phyloP scores from a whole-genome alignment of 2,888 invertebrate genomes.

The Agrotis exclamationis region DNA sequence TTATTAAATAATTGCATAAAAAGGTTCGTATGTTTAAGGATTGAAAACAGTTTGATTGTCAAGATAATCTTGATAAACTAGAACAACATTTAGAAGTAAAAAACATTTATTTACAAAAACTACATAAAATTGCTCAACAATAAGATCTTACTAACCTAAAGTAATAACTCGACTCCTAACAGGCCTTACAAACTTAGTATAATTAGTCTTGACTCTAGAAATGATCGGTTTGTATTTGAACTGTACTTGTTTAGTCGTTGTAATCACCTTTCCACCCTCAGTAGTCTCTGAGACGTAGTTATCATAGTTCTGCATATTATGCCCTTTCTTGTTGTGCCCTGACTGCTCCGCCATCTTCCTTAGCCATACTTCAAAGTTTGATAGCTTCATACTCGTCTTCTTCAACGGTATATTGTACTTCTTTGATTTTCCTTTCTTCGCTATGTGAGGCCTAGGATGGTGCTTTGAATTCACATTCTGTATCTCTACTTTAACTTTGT shows the following conservation, averaged over 20 bases:
- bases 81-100: not conserved
- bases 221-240: conserved; percentile 83
- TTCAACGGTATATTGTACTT: conserved; percentile 85
- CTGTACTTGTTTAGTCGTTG: conserved; percentile 71
- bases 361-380: conserved; percentile 81
- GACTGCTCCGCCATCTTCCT: conserved; percentile 78
- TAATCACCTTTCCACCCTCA: conserved; percentile 58
- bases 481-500: conserved; percentile 80
- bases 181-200: conserved; percentile 78
- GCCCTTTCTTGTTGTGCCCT: conserved; percentile 54
- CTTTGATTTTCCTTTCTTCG: conserved; percentile 75
- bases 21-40: too few relatives aligned
- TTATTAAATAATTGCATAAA: too few relatives aligned
- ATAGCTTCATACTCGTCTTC: conserved; percentile 84
- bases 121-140: conserved; percentile 2
- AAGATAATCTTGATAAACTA: not conserved
- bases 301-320: conserved; percentile 61
- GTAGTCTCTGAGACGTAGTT: conserved; percentile 68
- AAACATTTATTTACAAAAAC: conserved; percentile 36
- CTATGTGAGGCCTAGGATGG: conserved; percentile 58
- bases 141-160: conserved; percentile 56
- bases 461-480: conserved; percentile 58
- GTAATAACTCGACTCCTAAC: conserved; percentile 79
- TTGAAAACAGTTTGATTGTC: too few relatives aligned
- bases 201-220: conserved; percentile 76